These are phyloP conservation scores for Sitta carolinensis DNA, from an alignment of 2,797 vertebrate species.

Conservation along the genomic window DNA sequence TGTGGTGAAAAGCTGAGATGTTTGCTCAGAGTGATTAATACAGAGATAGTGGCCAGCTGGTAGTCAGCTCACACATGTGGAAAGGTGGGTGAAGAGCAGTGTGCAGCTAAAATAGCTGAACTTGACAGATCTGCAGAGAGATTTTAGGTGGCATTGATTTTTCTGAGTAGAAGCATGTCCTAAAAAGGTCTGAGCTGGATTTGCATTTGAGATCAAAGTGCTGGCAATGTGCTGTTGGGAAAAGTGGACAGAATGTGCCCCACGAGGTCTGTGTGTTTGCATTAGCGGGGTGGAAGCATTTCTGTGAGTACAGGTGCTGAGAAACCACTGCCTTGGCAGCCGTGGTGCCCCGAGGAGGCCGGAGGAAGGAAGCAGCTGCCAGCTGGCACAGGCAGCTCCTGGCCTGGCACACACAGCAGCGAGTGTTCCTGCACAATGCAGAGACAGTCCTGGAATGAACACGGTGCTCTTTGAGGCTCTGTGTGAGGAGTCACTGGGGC, in stretches of 20 bases:
- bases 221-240: not conserved
- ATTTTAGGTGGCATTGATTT: not conserved
- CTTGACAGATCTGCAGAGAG: not conserved
- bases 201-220: not conserved
- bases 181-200: not conserved
- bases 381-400: not conserved
- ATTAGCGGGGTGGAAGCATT: not conserved
- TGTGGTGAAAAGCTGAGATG: not conserved
- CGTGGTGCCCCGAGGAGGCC: not conserved
- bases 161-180: not conserved
- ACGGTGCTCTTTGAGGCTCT: not conserved
- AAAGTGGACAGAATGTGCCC: not conserved
- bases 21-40: not conserved
- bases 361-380: not conserved
- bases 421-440: not conserved
- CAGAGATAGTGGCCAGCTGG: not conserved
- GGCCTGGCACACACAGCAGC: not conserved
- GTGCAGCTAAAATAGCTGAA: not conserved
- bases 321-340: constrained; percentile 26
- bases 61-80: not conserved
- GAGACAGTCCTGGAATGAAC: not conserved
- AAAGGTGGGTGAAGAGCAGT: not conserved
- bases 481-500: fast-evolving
- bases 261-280: not conserved
- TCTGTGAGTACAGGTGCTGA: constrained; percentile 19